These are phyloP conservation scores for Empis livida DNA, from an alignment of 2,888 invertebrate genomes.

Conservation along the genomic window DNA sequence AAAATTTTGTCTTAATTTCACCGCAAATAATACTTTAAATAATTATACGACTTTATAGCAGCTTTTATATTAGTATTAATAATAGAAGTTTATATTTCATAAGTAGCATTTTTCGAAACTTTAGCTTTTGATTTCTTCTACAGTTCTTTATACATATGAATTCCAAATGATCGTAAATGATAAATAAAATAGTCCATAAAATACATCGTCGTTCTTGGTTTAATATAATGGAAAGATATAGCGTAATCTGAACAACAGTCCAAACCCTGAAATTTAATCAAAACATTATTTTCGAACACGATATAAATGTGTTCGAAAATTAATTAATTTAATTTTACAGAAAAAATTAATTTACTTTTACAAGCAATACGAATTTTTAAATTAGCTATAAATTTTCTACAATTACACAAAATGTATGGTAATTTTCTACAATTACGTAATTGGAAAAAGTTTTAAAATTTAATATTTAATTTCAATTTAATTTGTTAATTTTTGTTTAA, in stretches of 20 bases:
- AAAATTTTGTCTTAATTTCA: too few relatives aligned
- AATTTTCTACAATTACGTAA: conserved; percentile 89
- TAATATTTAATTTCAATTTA: background rate
- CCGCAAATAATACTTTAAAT: too few relatives aligned
- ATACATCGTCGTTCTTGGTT: conserved; percentile 89
- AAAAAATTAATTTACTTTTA: too few relatives aligned
- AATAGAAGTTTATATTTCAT: too few relatives aligned
- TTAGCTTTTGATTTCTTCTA: too few relatives aligned
- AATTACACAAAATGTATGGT: conserved; percentile 59
- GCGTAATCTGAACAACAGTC: conserved; percentile 85
- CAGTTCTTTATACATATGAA: conserved; percentile 23
- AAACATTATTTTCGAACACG: conserved; percentile 9
- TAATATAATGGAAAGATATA: conserved; percentile 89
- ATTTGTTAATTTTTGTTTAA: too few relatives aligned
- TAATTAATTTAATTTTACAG: too few relatives aligned
- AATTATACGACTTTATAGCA: too few relatives aligned
- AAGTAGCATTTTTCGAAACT: too few relatives aligned
- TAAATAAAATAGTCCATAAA: conserved; percentile 91
- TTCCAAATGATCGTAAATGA: conserved; percentile 72
- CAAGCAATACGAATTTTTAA: too few relatives aligned
- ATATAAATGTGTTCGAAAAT: background rate
- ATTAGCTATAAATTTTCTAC: too few relatives aligned
- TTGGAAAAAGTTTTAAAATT: conserved; percentile 31
- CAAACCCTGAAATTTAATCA: conserved; percentile 45
- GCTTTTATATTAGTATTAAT: conserved; percentile 11